Evolutionary conservation across 2,888 invertebrate species (phyloP).

Genomic region (Anoplius nigerrimus): DNA sequence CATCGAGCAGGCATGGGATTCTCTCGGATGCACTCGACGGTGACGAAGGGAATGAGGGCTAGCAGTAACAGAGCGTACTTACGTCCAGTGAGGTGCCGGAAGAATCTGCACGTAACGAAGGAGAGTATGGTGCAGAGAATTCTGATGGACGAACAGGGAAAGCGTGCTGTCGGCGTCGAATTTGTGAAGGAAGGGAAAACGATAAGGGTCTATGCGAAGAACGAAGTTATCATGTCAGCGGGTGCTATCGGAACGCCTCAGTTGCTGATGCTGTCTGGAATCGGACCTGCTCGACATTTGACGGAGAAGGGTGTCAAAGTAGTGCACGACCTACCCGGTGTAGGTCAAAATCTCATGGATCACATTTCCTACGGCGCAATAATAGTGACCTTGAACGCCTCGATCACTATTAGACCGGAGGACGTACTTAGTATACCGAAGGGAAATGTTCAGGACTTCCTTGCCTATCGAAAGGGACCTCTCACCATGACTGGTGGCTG

Average conservation of each 20-base stretch:
- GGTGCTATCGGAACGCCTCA: slow-evolving; percentile 82
- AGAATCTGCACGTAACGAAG: slow-evolving; percentile 82
- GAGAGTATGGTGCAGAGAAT: slow-evolving; percentile 79
- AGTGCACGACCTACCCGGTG: slow-evolving; percentile 77
- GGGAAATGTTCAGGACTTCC: slow-evolving; percentile 75
- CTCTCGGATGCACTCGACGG: slow-evolving; percentile 80
- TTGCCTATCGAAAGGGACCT: slow-evolving; percentile 77
- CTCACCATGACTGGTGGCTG: slow-evolving; percentile 82
- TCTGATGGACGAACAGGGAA: slow-evolving; percentile 77
- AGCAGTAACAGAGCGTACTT: slow-evolving; percentile 80
- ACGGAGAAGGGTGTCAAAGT: slow-evolving; percentile 77
- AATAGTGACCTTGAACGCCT: slow-evolving; percentile 77
- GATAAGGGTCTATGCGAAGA: slow-evolving; percentile 79
- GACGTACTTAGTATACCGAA: slow-evolving; percentile 37
- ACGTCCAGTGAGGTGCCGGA: slow-evolving; percentile 75
- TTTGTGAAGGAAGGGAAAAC: slow-evolving; percentile 77
- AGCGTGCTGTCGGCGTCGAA: slow-evolving; percentile 79
- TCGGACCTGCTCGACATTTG: slow-evolving; percentile 81
- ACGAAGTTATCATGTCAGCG: slow-evolving; percentile 85
- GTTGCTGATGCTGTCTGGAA: slow-evolving; percentile 86
- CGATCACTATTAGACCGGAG: slow-evolving; percentile 36
- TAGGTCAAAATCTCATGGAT: slow-evolving; percentile 84
- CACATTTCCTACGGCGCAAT: slow-evolving; percentile 82
- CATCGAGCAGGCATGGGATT: slow-evolving; percentile 79
- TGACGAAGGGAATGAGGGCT: slow-evolving; percentile 78